Base-by-base conservation (phyloP, 2,797 vertebrate species). In the Cyprinella venusta region DNA sequence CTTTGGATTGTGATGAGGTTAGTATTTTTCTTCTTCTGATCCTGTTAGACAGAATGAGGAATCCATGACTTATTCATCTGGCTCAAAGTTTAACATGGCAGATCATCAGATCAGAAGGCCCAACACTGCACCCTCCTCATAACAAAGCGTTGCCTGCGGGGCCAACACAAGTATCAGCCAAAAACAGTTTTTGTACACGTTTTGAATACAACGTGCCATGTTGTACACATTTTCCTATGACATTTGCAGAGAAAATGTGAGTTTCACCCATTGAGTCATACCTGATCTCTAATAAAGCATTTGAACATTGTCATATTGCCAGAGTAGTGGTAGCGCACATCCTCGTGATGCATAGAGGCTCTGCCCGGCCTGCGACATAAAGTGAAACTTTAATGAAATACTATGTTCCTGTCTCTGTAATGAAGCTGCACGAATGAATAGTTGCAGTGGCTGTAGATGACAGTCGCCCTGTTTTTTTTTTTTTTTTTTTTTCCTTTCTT, bases 401-500 rank as follows among this genome's bases (percentile, higher is more conserved):
- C 70, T 52, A 52, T 76, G 72, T 40, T 30, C 36, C 48, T 26
- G 63, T 82, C 70, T 38, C 42, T 75, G 74, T 74, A 81, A 81
- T 75, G 45, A 33, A 24, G 24, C 48, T 13, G 48, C 36, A 67
- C 76, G 71, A 75, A 65, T 52, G 82, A 82, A 56, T 45, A 50
- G 45, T 56, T 16, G 63, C 63, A 24, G 67, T n/a, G 67, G 50
- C 80, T 45, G 38, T 71, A 80, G 69, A 85, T 8, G 67, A 75
- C 85, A 84, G 71, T 72, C 45, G 16, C 72, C 82, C 80, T 86
- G 76, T 88, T 88, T 86, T 85, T 33, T 33, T 4, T 30, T 30
- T 30, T 30, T 30, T 30, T 30, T 30, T 1, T 30, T n/a, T n/a
- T n/a, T n/a, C n/a, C 26, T 30, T 30, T 30, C 26, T 33, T 33